Percentiles rank a stretch among this genome's conserved stretches.
Evolutionary conservation across 1,140 invertebrate species (phyloP).

Genomic region (Atta colombica): DNA sequence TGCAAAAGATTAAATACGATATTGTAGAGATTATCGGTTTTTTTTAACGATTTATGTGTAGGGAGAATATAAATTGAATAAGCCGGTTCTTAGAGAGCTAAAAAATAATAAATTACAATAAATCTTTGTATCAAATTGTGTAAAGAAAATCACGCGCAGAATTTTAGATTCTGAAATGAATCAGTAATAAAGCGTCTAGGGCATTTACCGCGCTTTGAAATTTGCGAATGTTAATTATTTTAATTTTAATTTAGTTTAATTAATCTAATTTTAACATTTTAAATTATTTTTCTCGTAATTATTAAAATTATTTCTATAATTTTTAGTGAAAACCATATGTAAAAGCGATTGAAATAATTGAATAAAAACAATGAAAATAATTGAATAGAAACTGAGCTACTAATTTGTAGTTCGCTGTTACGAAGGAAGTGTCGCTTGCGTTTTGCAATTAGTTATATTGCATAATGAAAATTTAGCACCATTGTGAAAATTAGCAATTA

Average conservation of each 20-base stretch:
- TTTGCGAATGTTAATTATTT: constrained; percentile 2
- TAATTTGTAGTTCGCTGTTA: constrained; percentile 28
- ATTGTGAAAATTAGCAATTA: constrained; percentile 55
- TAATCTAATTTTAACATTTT: too few relatives aligned
- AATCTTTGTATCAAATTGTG: background rate
- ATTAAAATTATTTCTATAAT: background rate
- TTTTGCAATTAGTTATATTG: constrained; percentile 39
- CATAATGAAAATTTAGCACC: constrained; percentile 47
- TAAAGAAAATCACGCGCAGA: background rate
- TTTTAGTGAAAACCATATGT: background rate
- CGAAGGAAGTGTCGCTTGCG: constrained; percentile 2
- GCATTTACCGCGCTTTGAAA: background rate
- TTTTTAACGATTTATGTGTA: background rate
- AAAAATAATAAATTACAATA: background rate
- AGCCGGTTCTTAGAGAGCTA: too few relatives aligned
- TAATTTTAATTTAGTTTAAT: background rate
- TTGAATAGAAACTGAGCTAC: constrained; percentile 22
- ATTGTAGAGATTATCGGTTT: background rate
- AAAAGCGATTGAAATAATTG: background rate
- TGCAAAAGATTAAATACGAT: background rate
- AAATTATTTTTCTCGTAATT: background rate
- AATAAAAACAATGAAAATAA: background rate
- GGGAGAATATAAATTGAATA: background rate
- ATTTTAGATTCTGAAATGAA: background rate
- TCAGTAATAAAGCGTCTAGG: background rate